phyloP scores from a whole-genome alignment of 1,140 invertebrate genomes.

The Periplaneta americana region DNA sequence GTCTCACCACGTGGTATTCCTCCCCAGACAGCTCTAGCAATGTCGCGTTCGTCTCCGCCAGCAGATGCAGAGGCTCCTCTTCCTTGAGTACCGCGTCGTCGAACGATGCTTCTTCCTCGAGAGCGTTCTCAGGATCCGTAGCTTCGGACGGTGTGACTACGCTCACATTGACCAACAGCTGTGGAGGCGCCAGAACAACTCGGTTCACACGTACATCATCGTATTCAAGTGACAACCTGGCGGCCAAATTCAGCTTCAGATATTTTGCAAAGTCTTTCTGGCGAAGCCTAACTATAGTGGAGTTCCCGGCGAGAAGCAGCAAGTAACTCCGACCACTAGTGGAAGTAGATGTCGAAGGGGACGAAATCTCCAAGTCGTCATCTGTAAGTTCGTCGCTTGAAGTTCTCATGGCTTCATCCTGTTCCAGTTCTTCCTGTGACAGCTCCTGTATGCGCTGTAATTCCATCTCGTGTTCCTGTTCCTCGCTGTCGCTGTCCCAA shows the following conservation, averaged over 20 bases:
- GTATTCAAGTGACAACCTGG: slow-evolving; percentile 33
- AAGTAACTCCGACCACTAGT: slow-evolving; percentile 20
- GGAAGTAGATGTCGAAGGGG: background rate
- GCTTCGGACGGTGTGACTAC: slow-evolving; percentile 23
- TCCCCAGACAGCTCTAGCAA: slow-evolving; percentile 34
- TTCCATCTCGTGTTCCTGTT: slow-evolving; percentile 9
- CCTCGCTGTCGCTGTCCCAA: slow-evolving; percentile 13
- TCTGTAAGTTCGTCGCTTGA: background rate
- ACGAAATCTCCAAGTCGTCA: background rate
- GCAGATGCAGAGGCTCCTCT: slow-evolving; percentile 29
- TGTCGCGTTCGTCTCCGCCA: slow-evolving; percentile 34
- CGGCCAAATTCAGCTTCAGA: slow-evolving; percentile 34
- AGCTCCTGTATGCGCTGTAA: background rate
- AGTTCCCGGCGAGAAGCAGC: slow-evolving; percentile 31
- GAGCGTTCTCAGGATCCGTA: slow-evolving; percentile 14
- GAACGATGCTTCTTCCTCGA: background rate
- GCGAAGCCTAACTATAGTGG: slow-evolving; percentile 31
- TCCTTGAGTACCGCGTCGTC: slow-evolving; percentile 10
- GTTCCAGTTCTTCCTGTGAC: background rate
- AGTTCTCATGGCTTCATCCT: background rate
- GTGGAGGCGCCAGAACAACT: slow-evolving; percentile 30
- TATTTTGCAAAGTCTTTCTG: slow-evolving; percentile 35
- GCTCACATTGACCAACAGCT: slow-evolving; percentile 32
- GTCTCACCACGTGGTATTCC: slow-evolving; percentile 32
- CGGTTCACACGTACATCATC: slow-evolving; percentile 31